A percentile compares a stretch with the other conserved stretches of the same genome.
Evolutionary conservation across 2,113 vertebrate species (phyloP).

Genomic region (Caretta caretta): DNA sequence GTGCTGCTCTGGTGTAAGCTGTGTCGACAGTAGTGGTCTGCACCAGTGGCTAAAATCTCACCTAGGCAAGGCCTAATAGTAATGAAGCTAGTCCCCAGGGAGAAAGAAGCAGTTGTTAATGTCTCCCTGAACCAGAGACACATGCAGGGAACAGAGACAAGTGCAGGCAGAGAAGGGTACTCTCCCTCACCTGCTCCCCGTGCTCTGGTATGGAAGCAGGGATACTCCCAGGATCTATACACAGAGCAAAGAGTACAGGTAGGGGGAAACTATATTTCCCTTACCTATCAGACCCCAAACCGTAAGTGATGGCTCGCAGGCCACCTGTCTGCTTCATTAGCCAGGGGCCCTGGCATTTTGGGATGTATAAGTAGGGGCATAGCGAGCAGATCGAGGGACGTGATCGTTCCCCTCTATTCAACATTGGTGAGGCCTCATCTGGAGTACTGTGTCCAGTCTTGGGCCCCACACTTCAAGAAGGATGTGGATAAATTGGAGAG

Average conservation of each 20-base stretch:
- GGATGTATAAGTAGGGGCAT: no score
- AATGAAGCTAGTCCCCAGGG: background rate
- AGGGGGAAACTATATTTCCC: background rate
- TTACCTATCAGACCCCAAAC: background rate
- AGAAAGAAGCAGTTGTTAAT: background rate
- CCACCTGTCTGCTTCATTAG: background rate
- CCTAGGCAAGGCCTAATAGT: fast-evolving
- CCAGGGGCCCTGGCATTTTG: no score
- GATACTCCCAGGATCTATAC: background rate
- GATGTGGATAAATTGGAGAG: no score
- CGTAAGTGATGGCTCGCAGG: background rate
- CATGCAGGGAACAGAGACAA: background rate
- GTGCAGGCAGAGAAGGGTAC: background rate
- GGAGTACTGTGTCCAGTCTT: no score
- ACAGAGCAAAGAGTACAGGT: background rate
- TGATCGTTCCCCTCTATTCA: no score
- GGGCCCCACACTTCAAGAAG: no score
- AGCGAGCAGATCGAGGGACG: no score
- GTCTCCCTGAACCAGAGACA: fast-evolving
- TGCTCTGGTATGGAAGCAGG: background rate
- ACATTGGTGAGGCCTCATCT: no score
- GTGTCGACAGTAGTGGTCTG: fast-evolving
- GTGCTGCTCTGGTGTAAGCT: fast-evolving
- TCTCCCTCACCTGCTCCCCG: background rate
- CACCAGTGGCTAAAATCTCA: background rate